Evolutionary conservation across 2,888 invertebrate species (phyloP).

Genomic region (Thalpophila matura): DNA sequence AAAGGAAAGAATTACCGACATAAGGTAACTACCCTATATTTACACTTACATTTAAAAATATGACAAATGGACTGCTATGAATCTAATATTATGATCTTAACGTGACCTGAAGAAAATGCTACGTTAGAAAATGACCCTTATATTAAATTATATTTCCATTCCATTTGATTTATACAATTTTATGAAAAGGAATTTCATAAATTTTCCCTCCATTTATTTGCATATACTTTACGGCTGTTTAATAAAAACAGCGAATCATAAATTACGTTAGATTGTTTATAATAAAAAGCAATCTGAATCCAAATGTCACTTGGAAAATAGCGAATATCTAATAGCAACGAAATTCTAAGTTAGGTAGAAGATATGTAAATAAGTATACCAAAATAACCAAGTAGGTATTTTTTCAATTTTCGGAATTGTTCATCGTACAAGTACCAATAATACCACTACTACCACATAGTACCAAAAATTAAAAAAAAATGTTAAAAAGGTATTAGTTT

Average conservation of each 20-base stretch:
- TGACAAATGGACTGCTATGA: slow-evolving; percentile 7
- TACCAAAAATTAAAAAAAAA: no score
- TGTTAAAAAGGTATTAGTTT: no score
- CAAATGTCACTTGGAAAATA: slow-evolving; percentile 17
- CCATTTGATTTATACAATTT: slow-evolving; percentile 46
- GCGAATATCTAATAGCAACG: slow-evolving; percentile 7
- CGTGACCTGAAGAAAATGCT: slow-evolving; percentile 12
- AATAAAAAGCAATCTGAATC: slow-evolving; percentile 36
- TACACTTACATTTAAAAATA: background rate
- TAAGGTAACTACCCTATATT: no score
- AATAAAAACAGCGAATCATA: slow-evolving; percentile 53
- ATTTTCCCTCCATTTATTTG: slow-evolving; percentile 52
- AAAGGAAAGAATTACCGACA: no score
- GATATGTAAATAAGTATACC: no score
- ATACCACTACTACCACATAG: no score
- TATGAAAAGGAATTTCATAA: slow-evolving; percentile 41
- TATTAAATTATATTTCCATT: slow-evolving; percentile 50
- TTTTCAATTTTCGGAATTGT: no score
- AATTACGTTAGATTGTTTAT: slow-evolving; percentile 45
- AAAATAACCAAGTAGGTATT: no score
- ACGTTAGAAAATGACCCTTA: slow-evolving; percentile 11
- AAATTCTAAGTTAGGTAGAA: slow-evolving; percentile 19
- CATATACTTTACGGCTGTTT: slow-evolving; percentile 49
- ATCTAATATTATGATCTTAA: slow-evolving; percentile 9
- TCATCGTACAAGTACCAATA: no score